Evolutionary conservation across 2,113 vertebrate species (phyloP), one percentile per base, ranked within the genome.

Genomic region (Cromileptes altivelis): DNA sequence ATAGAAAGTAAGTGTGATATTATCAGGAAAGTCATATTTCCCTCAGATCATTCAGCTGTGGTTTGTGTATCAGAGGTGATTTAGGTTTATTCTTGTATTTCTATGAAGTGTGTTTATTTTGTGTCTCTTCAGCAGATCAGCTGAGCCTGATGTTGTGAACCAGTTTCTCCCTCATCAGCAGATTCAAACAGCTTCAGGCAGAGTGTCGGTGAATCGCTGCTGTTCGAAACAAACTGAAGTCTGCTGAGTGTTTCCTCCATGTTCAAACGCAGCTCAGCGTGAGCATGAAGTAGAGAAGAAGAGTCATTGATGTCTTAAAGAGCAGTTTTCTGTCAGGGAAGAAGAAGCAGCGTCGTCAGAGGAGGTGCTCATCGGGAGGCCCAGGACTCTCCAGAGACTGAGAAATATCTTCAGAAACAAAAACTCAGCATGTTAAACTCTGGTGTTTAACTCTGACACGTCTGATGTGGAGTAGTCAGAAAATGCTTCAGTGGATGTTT

Each of bases 251-350:
- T 45, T 45, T 45, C 42, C 11, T 45, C 42, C 42, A 3, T 11
- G 2, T 11, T 11, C 42, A 45, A 65, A 50, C 2, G 17, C 55
- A 19, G 37, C 68, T 12, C 78, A 61, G 71, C 55, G n/a, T 68
- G 71, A 81, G 75, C 19, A 33, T 47, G n/a, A 45, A 81, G 42
- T 42, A 55, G 21, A 52, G 17, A 73, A 61, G 71, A 45, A 14
- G 71, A 68, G 23, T 62, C 45, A 53, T 45, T 68, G 70, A 81
- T 67, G 78, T 73, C 61, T 81, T 14, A 65, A 37, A 73, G 52
- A 80, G 61, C 9, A 8, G 45, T 42, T 78, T 70, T 60, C 56
- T 70, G 65, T 70, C 30, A 53, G 47, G 40, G 76, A 62, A n/a
- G 49, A 30, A 55, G 58, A 30, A n/a, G 60, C 45, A 2, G 73